Percentiles rank a stretch among this genome's conserved stretches.
Conservation (phyloP, 2,113 vertebrate species). For the Hepsetus odoe region DNA sequence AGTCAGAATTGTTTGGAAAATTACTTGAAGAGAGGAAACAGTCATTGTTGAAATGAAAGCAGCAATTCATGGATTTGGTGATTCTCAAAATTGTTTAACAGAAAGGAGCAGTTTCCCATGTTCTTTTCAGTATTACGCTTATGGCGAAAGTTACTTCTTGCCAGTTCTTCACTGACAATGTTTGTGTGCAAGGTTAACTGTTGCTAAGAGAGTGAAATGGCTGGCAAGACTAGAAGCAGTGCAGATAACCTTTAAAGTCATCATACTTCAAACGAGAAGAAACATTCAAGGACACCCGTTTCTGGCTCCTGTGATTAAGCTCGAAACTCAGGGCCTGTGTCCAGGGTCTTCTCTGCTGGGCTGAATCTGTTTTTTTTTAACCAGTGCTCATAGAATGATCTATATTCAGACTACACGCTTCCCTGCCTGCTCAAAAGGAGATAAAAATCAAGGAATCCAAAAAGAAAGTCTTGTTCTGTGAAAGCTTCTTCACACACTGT, state of each 20-base stretch:
- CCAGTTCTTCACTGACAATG: conserved; percentile 22
- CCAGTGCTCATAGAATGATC: not conserved
- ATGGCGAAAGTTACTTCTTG: conserved; percentile 18
- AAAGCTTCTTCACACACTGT: not conserved
- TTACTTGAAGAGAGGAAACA: not conserved
- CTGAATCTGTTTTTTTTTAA: not conserved
- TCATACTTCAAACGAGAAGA: conserved; percentile 56
- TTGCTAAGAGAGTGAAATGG: conserved; percentile 48
- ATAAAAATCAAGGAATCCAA: not conserved
- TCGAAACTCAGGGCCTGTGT: conserved; percentile 1
- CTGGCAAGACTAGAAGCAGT: conserved; percentile 56
- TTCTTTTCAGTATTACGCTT: conserved; percentile 12
- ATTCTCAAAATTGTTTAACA: conserved; percentile 10
- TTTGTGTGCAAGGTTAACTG: conserved; percentile 48
- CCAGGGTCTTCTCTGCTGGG: not conserved
- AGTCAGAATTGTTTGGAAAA: not conserved
- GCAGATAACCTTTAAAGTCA: conserved; percentile 56
- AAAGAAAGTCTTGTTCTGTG: not conserved
- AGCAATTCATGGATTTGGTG: not conserved
- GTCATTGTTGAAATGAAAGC: not conserved
- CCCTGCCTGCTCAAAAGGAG: not conserved
- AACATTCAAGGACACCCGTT: conserved; percentile 55
- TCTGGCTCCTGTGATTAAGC: conserved; percentile 38
- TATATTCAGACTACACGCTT: not conserved
- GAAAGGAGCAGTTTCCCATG: not conserved